Base-by-base conservation (phyloP, 2,888 invertebrate species). In the Sarcophaga variegata region DNA sequence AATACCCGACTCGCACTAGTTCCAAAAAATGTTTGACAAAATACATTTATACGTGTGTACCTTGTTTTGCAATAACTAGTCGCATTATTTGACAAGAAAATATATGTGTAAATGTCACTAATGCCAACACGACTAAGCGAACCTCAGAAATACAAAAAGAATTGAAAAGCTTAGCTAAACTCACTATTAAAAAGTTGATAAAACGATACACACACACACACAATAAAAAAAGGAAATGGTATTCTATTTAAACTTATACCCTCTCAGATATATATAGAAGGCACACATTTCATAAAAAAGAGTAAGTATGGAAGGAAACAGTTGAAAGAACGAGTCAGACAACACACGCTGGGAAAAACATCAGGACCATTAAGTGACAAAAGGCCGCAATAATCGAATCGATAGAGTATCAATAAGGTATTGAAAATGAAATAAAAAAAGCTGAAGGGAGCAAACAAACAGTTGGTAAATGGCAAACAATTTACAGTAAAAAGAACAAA, bases 361-460 rank as follows among this genome's bases (percentile, higher is more conserved):
- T 78, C 76, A 83, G 81, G 85, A 81, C 71, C 80, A 74, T 63
- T 67, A 66, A 70, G 64, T 47, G 70, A 66, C 75, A 80, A 76
- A 54, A 81, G 66, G 77, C 67, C 83, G 83, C 76, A 71, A 27
- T 37, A 81, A 10, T 37, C 49, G 25, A 70, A 71, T 59, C 45
- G 47, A 70, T 76, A 76, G 63, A 49, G 72, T 67, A 77, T 47
- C 76, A 59, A 75, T 47, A 79, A 74, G 20, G 78, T 71, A 82
- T 76, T 70, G 54, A 60, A 37, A 70, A 72, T 17, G 37, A 63
- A 63, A 63, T 27, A 63, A 64, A 63, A 37, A 77, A 71, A 71
- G 54, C n/a, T 47, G 12, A 83, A 71, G 74, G 76, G 76, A 79
- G 27, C 71, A 87, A 85, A 84, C 62, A 84, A 84, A 77, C 83